Base-by-base conservation (phyloP, 2,113 vertebrate genomes). In the Ciconia boyciana region DNA sequence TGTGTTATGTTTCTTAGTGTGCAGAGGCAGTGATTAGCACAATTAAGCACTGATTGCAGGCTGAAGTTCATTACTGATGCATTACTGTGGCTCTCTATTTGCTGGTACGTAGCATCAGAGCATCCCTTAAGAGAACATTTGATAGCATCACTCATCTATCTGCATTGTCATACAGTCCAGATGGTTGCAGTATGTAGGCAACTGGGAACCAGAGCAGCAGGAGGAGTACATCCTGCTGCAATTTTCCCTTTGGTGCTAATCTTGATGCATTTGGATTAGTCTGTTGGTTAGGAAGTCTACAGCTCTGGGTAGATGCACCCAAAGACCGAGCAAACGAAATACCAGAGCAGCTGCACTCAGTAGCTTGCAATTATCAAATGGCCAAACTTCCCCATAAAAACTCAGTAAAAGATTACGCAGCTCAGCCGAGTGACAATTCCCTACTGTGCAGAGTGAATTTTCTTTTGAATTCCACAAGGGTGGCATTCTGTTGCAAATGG, bases 161-260 rank as follows among this genome's bases (percentile, higher is more conserved):
- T 83, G 89, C 62, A 69, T 69, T 86, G 78, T 92, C 89, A 95
- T 41, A 57, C 3, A 11, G 62, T n/a, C 82, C 92, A 96, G 94
- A 96, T 94, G 95, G 95, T 8, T 72, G 78, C 93, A 87, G 60
- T 54, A 94, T 21, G 70, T 77, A 79, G 66, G 93, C 80, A 95
- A 85, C 75, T 10, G 55, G 58, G 89, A 96, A 87, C 58, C 66
- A 95, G 51, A 88, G 78, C 81, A 88, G 84, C 61, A 94, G 76
- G 10, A 93, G 68, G 79, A 94, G 44, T 43, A 95, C n/a, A 61
- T 44, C 43, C 49, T 94, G 61, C 66, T 91, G 74, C 83, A 91
- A 3, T 89, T 84, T 87, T 71, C 81, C 36, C 49, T 85, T 44
- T 91, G 32, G 49, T 65, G 34, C 18, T 91, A n/a, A 69, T 70